phyloP scores from a whole-genome alignment of 2,113 vertebrate species.

The Phalacrocorax aristotelis region DNA sequence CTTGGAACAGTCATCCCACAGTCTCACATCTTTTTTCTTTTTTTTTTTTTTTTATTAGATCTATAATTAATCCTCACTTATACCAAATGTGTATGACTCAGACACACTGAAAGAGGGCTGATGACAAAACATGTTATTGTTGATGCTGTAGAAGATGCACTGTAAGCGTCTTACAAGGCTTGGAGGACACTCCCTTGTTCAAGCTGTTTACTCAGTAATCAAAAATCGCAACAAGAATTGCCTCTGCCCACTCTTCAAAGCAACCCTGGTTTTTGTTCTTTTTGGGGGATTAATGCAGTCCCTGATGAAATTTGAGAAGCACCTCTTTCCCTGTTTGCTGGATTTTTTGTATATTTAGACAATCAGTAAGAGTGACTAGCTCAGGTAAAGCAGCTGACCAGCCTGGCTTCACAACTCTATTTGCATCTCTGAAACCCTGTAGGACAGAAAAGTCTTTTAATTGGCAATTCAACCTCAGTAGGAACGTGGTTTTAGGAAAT shows the following conservation, averaged over 20 bases:
- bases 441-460: constrained; percentile 72
- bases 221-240: not conserved
- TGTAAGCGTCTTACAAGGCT: constrained; percentile 9
- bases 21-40: constrained; percentile 1
- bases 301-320: not conserved
- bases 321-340: not conserved
- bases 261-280: not conserved
- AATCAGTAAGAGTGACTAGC: not conserved
- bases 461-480: constrained; percentile 69
- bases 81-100: constrained; percentile 53
- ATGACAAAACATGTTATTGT: constrained; percentile 60
- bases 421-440: constrained; percentile 63
- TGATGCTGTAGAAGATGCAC: constrained; percentile 24
- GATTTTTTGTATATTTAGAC: constrained; percentile 3
- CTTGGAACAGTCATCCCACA: constrained; percentile 31
- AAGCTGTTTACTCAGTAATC: constrained; percentile 22
- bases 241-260: not conserved
- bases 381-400: constrained; percentile 62
- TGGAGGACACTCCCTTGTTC: not conserved
- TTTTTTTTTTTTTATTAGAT: constrained; percentile 3
- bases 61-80: constrained; percentile 54
- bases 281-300: not conserved
- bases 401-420: constrained; percentile 20
- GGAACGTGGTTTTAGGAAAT: constrained; percentile 73
- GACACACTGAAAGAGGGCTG: constrained; percentile 32